phyloP scores from a whole-genome alignment of 2,888 invertebrate genomes.

The Amblyjoppa fuscipennis region DNA sequence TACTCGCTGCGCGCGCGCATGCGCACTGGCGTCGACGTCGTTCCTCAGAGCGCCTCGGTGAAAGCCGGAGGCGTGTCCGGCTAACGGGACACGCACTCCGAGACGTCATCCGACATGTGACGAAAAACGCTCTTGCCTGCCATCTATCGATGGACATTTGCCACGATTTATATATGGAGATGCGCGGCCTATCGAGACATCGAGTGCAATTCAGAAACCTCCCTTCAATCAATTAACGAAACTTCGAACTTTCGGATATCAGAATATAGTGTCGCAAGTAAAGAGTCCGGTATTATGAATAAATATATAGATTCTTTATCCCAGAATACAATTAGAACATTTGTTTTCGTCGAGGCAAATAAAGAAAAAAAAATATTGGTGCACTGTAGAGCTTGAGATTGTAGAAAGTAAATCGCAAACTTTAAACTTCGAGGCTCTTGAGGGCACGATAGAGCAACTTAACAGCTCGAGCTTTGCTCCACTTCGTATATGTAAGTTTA shows the following conservation, averaged over 20 bases:
- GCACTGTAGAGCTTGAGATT: conserved; percentile 54
- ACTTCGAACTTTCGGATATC: not conserved
- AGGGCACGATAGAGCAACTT: not conserved
- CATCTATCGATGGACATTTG: conserved; percentile 16
- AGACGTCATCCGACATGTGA: conserved; percentile 46
- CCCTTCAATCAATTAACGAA: not conserved
- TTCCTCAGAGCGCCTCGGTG: not conserved
- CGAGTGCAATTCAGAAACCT: not conserved
- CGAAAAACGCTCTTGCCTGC: conserved; percentile 4
- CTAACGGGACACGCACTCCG: not conserved
- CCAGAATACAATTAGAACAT: conserved; percentile 52
- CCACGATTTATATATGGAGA: not conserved
- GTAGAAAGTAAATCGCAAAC: conserved; percentile 27
- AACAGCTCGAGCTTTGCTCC: not conserved
- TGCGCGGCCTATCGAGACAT: not conserved
- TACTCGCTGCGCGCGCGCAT: conserved; percentile 67
- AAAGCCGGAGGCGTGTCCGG: conserved; percentile 39
- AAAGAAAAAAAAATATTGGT: conserved; percentile 20
- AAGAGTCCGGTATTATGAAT: conserved; percentile 20
- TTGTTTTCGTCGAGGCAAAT: conserved; percentile 11
- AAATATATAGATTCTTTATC: conserved; percentile 61
- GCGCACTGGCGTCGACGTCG: conserved; percentile 31
- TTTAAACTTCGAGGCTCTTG: not conserved
- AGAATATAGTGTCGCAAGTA: not conserved
- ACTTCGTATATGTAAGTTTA: not conserved